These are phyloP conservation scores for Ommatoiulus sabulosus DNA, from an alignment of 2,888 invertebrate species.

Conservation along the genomic window DNA sequence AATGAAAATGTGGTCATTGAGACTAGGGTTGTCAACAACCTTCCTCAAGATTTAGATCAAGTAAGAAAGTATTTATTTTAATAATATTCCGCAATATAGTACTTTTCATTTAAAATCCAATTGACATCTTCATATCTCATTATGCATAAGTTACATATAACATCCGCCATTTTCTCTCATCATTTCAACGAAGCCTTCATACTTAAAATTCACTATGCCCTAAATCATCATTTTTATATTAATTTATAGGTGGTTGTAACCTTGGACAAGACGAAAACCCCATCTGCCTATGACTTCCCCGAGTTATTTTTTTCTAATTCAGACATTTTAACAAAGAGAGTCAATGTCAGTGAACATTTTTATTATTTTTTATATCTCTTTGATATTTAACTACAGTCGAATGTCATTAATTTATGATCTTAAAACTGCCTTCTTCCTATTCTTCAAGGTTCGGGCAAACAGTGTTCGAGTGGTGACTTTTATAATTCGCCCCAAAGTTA, in stretches of 20 bases:
- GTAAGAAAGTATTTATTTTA: not conserved
- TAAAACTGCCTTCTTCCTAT: not conserved
- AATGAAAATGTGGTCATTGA: not conserved
- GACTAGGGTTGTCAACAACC: not conserved
- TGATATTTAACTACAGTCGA: not conserved
- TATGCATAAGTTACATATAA: no score
- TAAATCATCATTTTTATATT: not conserved
- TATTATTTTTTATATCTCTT: not conserved
- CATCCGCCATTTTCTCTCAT: no score
- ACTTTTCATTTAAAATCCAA: no score
- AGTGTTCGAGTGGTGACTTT: not conserved
- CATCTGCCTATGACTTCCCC: not conserved
- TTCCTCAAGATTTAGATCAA: not conserved
- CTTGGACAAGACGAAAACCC: not conserved
- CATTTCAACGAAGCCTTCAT: not conserved
- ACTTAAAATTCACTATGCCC: not conserved
- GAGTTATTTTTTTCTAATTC: not conserved
- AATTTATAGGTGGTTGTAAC: not conserved
- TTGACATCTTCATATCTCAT: no score
- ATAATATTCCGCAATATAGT: no score
- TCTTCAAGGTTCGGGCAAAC: conserved; percentile 6
- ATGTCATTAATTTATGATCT: not conserved
- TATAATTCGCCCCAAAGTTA: not conserved
- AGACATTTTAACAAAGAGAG: not conserved
- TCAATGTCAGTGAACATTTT: not conserved